Evolutionary conservation across 2,888 invertebrate genomes (phyloP).

Genomic region (Agrochola lychnidis): DNA sequence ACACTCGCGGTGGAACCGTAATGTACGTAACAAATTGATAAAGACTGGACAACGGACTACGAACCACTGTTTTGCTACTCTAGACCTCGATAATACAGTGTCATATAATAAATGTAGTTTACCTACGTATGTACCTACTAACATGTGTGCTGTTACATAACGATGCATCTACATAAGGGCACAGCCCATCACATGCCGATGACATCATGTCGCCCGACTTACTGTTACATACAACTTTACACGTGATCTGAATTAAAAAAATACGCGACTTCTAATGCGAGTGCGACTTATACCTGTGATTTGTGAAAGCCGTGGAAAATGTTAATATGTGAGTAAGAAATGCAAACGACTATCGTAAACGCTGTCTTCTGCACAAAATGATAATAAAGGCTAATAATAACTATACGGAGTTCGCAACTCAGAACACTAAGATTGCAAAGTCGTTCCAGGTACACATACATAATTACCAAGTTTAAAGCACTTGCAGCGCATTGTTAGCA

Average conservation of each 20-base stretch:
- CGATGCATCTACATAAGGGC: constrained; percentile 75
- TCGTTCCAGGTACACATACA: constrained; percentile 48
- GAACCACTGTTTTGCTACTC: constrained; percentile 48
- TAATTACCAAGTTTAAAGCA: constrained; percentile 61
- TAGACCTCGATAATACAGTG: constrained; percentile 47
- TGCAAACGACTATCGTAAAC: constrained; percentile 52
- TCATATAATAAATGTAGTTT: constrained; percentile 43
- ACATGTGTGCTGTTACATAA: constrained; percentile 73
- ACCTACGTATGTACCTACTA: constrained; percentile 22
- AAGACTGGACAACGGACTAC: constrained; percentile 62
- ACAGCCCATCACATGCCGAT: constrained; percentile 85
- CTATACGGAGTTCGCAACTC: constrained; percentile 40
- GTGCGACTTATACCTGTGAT: constrained; percentile 51
- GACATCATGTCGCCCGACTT: constrained; percentile 86
- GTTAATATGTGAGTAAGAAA: constrained; percentile 50
- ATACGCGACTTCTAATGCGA: constrained; percentile 65
- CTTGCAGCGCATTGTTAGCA: constrained; percentile 62
- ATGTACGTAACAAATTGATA: constrained; percentile 72
- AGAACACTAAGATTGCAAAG: constrained; percentile 38
- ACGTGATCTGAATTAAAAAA: constrained; percentile 83
- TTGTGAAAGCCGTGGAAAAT: constrained; percentile 61
- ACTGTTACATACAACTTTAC: constrained; percentile 83
- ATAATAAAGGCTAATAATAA: constrained; percentile 33
- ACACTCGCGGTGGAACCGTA: constrained; percentile 54
- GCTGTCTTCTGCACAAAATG: constrained; percentile 38